Evolutionary conservation across 2,113 vertebrate genomes (phyloP), one percentile per base, ranked within the genome.

Genomic region (Nanger granti): DNA sequence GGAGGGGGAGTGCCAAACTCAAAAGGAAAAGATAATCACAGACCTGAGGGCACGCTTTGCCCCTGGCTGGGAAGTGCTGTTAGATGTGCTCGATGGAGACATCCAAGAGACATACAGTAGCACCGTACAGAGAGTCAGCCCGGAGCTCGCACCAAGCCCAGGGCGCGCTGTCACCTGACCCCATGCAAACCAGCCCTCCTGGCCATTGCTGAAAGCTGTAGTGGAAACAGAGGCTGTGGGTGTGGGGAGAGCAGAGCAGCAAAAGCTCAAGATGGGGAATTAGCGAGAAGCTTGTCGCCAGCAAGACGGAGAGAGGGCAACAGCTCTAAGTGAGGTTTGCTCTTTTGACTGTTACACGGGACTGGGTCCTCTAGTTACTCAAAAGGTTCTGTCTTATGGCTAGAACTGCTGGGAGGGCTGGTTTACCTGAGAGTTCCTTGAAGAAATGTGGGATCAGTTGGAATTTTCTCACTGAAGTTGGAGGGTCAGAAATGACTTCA

Each of bases 151-250:
- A 52, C 8, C 26, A 29, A 24, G 5, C 11, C 34, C 87, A 60
- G 59, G 44, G 4, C 2, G 8, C 0, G 1, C 18, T 17, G 0
- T n/a, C 55, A 12, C 31, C 49, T 13, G 41, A 4, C 34, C 2
- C 1, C 8, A 0, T 13, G 31, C 12, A 62, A 79, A 62, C 15
- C 29, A 60, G 18, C 14, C 22, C 20, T 10, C 22, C 2, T 3
- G 15, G 34, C 26, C 76, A 26, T 34, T 12, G 55, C 7, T 37
- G 5, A 66, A 28, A 3, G 4, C 59, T 11, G 15, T 37, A 29
- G 0, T 37, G 3, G 6, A 59, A 76, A 29, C 8, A 1, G 44
- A 64, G 57, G 14, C 47, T 9, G 7, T 8, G 8, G 44, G 41
- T 13, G 0, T 59, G 37, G 20, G n/a, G 20, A 73, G 66, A 29